Percentiles rank a stretch among this genome's conserved stretches.
These are phyloP conservation scores for Propithecus deckenii DNA, from an alignment of 2,797 vertebrate genomes.

Conservation along the genomic window DNA sequence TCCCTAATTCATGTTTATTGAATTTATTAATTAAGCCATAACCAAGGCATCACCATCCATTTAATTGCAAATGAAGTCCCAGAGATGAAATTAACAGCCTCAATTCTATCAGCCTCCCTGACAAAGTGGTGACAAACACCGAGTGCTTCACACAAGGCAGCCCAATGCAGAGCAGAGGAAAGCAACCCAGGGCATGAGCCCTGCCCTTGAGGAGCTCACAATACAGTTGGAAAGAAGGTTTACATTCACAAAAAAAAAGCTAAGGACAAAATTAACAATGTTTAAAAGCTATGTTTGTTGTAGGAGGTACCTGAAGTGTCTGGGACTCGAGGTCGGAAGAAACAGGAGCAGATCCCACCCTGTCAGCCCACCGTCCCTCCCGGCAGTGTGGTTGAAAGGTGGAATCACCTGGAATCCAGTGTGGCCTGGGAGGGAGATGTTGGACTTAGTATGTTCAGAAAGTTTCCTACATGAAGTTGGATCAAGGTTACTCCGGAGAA, in stretches of 20 bases:
- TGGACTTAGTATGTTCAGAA: neutral
- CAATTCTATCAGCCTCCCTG: slow-evolving; percentile 58
- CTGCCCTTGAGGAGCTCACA: slow-evolving; percentile 14
- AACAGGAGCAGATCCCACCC: neutral
- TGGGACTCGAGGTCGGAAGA: neutral
- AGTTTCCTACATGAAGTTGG: neutral
- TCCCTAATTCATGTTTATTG: slow-evolving; percentile 73
- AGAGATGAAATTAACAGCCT: slow-evolving; percentile 74
- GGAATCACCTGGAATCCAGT: neutral
- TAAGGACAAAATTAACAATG: neutral
- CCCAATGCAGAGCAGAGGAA: neutral
- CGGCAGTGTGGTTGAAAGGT: neutral
- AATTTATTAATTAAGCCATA: slow-evolving; percentile 80
- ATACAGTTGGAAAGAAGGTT: neutral
- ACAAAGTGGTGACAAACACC: slow-evolving; percentile 48
- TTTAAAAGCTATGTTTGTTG: neutral
- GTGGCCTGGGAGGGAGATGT: accelerated
- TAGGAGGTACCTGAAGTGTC: neutral
- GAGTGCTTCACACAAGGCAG: neutral
- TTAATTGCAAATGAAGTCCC: slow-evolving; percentile 78
- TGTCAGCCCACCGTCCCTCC: neutral
- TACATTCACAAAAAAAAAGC: neutral
- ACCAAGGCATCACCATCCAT: slow-evolving; percentile 68
- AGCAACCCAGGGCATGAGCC: neutral
- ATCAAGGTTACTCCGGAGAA: neutral